A percentile compares a stretch with the other conserved stretches of the same genome.
These are phyloP conservation scores for Emydura subglobosa DNA, from an alignment of 2,113 vertebrate species.

Conservation along the genomic window DNA sequence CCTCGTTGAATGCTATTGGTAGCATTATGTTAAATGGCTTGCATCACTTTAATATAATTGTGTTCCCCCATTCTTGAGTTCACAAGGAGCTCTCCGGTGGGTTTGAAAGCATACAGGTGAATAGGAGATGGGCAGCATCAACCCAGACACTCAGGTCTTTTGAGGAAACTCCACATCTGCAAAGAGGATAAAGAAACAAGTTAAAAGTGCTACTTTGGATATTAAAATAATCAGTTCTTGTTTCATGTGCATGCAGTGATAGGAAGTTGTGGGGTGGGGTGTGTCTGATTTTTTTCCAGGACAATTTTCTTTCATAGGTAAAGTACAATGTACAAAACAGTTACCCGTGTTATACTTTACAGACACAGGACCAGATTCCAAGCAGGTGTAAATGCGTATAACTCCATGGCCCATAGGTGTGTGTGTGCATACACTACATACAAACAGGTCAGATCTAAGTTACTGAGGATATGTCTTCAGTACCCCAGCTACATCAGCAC, in stretches of 20 bases:
- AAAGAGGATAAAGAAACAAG: not conserved
- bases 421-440: fast-evolving
- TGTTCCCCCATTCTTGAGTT: not conserved
- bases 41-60: not conserved
- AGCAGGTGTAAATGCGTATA: not conserved
- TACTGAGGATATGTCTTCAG: not conserved
- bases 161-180: not conserved
- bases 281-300: not conserved
- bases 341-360: not conserved
- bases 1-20: not conserved
- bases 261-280: not conserved
- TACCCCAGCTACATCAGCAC: too few species aligned
- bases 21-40: not conserved
- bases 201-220: not conserved
- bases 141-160: not conserved
- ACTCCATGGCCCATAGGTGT: not conserved
- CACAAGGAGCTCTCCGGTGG: not conserved
- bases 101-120: not conserved
- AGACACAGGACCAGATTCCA: not conserved
- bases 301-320: not conserved
- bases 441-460: not conserved
- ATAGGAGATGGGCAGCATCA: not conserved
- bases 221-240: not conserved
- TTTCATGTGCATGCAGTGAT: not conserved
- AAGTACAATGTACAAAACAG: not conserved